Conservation (phyloP, 2,797 vertebrate genomes). For the Chiloscyllium punctatum region DNA sequence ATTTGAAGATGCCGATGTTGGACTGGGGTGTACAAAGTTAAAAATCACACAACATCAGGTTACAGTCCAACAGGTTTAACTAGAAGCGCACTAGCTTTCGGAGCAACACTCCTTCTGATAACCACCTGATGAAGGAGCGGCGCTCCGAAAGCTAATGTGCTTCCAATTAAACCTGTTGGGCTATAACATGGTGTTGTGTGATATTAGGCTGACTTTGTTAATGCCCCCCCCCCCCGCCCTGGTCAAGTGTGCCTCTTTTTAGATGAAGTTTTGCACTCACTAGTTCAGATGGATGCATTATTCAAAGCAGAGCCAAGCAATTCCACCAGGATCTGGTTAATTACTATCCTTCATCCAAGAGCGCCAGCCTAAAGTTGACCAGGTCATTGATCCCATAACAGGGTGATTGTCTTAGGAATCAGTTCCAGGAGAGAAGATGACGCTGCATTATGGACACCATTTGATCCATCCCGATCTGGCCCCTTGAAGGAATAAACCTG, state of each 20-base stretch:
- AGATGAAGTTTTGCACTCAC: background rate
- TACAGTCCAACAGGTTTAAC: no score
- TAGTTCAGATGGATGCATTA: background rate
- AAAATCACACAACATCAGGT: no score
- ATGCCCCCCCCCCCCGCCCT: background rate
- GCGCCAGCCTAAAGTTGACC: background rate
- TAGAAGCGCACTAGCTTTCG: no score
- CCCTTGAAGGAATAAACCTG: background rate
- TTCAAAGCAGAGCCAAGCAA: background rate
- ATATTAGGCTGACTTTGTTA: background rate
- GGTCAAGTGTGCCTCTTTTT: background rate
- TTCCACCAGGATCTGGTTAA: background rate
- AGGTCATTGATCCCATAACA: background rate
- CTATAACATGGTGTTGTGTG: no score
- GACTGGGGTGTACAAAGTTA: no score
- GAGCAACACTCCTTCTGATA: no score
- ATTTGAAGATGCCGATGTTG: no score
- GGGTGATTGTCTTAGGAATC: background rate
- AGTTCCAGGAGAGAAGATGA: background rate
- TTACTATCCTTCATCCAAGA: background rate
- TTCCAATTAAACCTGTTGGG: no score
- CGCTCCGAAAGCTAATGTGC: no score
- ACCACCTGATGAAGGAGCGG: no score
- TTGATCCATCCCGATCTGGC: background rate
- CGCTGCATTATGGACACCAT: background rate